Evolutionary conservation across 2,113 vertebrate genomes (phyloP).

Genomic region (Verasper variegatus): DNA sequence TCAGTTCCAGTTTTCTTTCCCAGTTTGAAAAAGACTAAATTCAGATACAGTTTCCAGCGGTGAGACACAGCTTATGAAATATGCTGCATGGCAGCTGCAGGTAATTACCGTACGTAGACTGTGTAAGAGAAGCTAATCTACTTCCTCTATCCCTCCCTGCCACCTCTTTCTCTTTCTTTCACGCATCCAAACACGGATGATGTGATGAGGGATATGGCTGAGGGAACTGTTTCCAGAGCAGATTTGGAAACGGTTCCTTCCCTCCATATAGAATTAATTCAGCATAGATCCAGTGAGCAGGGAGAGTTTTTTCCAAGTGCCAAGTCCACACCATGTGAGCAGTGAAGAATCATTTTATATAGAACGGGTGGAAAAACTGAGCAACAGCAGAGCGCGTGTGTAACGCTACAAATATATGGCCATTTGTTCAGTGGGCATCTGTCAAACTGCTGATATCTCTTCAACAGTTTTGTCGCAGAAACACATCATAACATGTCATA

Average conservation of each 20-base stretch:
- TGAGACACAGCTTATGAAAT: conserved; percentile 68
- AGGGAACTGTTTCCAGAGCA: conserved; percentile 46
- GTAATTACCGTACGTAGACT: conserved; percentile 59
- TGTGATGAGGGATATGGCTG: conserved; percentile 46
- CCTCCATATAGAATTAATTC: conserved; percentile 64
- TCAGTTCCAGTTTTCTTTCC: conserved; percentile 44
- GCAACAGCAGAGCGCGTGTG: neutral
- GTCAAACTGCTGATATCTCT: conserved; percentile 56
- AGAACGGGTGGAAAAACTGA: conserved; percentile 26
- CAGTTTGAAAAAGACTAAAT: conserved; percentile 48
- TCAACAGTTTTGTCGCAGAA: conserved; percentile 38
- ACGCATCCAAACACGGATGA: conserved; percentile 46
- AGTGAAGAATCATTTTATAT: conserved; percentile 29
- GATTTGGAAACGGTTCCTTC: conserved; percentile 41
- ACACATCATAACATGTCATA: conserved; percentile 59
- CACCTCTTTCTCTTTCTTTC: conserved; percentile 52
- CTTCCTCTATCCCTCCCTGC: conserved; percentile 51
- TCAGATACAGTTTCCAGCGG: conserved; percentile 67
- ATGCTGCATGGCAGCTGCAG: conserved; percentile 71
- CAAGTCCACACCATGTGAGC: conserved; percentile 9
- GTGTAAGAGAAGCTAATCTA: conserved; percentile 40
- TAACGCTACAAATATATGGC: neutral
- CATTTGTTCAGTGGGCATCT: conserved; percentile 16
- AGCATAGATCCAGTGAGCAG: conserved; percentile 45
- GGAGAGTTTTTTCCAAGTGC: conserved; percentile 7